Evolutionary conservation across 1,140 invertebrate genomes (phyloP).

Genomic region (Neocloeon triangulifer): DNA sequence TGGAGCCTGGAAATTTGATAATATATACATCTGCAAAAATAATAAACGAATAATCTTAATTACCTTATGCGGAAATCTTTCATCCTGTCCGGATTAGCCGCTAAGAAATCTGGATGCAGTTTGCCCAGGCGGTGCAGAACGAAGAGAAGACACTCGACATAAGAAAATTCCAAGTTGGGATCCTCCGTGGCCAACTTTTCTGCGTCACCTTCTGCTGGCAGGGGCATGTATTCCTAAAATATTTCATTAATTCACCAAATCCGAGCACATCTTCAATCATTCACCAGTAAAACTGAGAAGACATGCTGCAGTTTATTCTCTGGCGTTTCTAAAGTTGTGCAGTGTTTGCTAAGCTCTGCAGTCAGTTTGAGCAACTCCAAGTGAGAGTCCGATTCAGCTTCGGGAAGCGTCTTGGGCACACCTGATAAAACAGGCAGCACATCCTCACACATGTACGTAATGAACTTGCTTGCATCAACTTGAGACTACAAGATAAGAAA

Average conservation of each 20-base stretch:
- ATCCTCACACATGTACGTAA: constrained; percentile 68
- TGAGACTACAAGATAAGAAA: constrained; percentile 40
- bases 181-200: constrained; percentile 25
- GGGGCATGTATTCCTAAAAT: constrained; percentile 29
- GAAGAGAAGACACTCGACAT: constrained; percentile 81
- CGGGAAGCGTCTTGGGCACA: constrained; percentile 10
- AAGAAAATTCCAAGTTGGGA: constrained; percentile 72
- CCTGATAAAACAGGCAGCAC: constrained; percentile 37
- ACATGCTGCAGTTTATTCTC: no score
- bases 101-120: constrained; percentile 55
- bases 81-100: constrained; percentile 49
- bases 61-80: constrained; percentile 72
- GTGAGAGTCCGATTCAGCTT: constrained; percentile 44
- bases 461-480: constrained; percentile 67
- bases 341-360: constrained; percentile 59
- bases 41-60: background rate
- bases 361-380: constrained; percentile 68
- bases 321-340: no score
- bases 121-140: constrained; percentile 72
- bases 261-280: no score
- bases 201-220: constrained; percentile 45
- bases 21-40: constrained; percentile 2
- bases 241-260: constrained; percentile 2
- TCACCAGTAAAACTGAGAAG: no score
- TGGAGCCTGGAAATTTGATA: constrained; percentile 36